These are phyloP conservation scores for Catharus bicknelli DNA, from an alignment of 2,113 vertebrate genomes.

Conservation along the genomic window DNA sequence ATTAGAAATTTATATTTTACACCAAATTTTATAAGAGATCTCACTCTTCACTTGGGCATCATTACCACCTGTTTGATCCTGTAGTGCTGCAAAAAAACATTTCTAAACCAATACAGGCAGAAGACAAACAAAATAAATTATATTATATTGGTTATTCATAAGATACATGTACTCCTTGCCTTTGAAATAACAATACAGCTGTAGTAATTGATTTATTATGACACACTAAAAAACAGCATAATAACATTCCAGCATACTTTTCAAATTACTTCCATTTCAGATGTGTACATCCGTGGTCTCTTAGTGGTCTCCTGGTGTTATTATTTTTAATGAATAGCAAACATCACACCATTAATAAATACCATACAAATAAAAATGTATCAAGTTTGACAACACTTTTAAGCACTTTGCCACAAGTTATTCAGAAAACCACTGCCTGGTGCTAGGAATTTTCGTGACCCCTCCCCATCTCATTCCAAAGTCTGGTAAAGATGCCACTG, in stretches of 20 bases:
- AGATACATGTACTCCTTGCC: not conserved
- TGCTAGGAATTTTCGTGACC: not conserved
- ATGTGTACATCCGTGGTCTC: not conserved
- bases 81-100: not conserved
- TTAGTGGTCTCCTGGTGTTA: not conserved
- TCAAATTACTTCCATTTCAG: not conserved
- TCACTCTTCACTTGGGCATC: conserved; percentile 35
- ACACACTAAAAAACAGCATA: not conserved
- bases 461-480: not conserved
- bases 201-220: not conserved
- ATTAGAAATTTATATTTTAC: not conserved
- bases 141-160: not conserved
- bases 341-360: not conserved
- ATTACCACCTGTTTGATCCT: conserved; percentile 15
- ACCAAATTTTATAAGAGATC: not conserved
- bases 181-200: not conserved
- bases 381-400: not conserved
- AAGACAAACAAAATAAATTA: not conserved
- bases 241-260: not conserved
- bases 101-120: not conserved
- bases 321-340: not conserved
- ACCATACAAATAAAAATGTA: not conserved
- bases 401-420: not conserved
- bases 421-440: not conserved
- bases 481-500: not conserved